These are phyloP conservation scores for Xiphias gladius DNA, from an alignment of 2,113 vertebrate genomes.

Conservation along the genomic window DNA sequence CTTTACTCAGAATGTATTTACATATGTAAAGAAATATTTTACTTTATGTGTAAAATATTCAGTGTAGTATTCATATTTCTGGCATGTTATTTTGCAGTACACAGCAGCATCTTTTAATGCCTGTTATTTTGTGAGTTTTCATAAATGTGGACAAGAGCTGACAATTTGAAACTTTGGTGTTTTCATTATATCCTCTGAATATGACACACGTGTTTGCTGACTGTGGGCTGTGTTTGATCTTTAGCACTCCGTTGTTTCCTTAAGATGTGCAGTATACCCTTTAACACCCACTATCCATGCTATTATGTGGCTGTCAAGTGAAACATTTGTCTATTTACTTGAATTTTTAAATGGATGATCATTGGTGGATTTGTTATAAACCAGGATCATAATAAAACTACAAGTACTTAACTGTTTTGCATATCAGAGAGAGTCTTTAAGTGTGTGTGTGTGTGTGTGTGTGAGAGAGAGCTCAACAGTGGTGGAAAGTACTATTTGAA, in stretches of 20 bases:
- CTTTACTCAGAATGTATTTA: slow-evolving; percentile 60
- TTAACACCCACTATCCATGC: slow-evolving; percentile 42
- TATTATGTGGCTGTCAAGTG: slow-evolving; percentile 59
- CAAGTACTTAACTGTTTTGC: background rate
- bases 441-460: background rate
- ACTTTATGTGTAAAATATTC: slow-evolving; percentile 60
- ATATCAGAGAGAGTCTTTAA: background rate
- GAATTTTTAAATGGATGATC: slow-evolving; percentile 67
- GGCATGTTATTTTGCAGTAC: slow-evolving; percentile 57
- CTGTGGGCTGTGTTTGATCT: slow-evolving; percentile 34
- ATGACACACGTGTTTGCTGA: slow-evolving; percentile 32
- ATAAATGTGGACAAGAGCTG: slow-evolving; percentile 33
- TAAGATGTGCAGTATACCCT: slow-evolving; percentile 45
- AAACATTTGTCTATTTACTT: slow-evolving; percentile 75
- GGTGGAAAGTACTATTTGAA: no score
- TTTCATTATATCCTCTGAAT: slow-evolving; percentile 54
- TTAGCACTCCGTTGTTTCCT: slow-evolving; percentile 35
- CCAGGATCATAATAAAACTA: slow-evolving; percentile 70
- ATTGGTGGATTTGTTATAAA: slow-evolving; percentile 61
- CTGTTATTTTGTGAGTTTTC: slow-evolving; percentile 35
- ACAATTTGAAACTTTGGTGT: slow-evolving; percentile 32
- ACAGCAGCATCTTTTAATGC: slow-evolving; percentile 34
- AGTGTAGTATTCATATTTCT: slow-evolving; percentile 40
- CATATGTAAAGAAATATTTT: slow-evolving; percentile 60
- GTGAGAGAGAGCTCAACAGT: no score